phyloP scores from a whole-genome alignment of 1,140 invertebrate species.

The Ectropis grisescens region DNA sequence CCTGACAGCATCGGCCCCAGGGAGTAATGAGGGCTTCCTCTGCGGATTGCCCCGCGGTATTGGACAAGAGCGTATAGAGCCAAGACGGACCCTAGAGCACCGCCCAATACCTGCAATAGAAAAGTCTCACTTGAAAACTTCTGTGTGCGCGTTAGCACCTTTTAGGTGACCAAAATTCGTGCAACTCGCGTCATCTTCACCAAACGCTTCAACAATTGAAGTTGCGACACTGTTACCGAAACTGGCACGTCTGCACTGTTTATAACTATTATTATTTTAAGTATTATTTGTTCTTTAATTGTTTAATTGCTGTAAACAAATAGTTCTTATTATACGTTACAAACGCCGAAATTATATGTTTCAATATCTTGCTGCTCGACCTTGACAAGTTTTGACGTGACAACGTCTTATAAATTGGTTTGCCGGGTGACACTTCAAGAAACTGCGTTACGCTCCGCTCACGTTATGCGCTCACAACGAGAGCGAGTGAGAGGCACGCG shows the following conservation, averaged over 20 bases:
- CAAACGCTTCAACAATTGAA: not conserved
- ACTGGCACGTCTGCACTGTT: not conserved
- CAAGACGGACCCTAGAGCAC: constrained; percentile 24
- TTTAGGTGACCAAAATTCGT: too few species aligned
- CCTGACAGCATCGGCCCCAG: constrained; percentile 26
- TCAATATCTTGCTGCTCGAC: too few species aligned
- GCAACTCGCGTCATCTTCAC: not conserved
- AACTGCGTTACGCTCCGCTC: too few species aligned
- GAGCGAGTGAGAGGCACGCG: too few species aligned
- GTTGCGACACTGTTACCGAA: not conserved
- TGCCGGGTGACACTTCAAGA: too few species aligned
- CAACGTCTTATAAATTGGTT: too few species aligned
- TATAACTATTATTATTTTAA: not conserved
- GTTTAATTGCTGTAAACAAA: too few species aligned
- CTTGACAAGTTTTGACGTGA: too few species aligned
- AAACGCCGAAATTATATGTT: too few species aligned
- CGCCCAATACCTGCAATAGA: constrained; percentile 37
- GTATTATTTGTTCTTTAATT: not conserved
- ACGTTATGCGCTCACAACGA: too few species aligned
- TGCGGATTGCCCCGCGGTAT: constrained; percentile 34
- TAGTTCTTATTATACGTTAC: too few species aligned
- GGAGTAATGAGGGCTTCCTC: constrained; percentile 28
- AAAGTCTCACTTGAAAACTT: not conserved
- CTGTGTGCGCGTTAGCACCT: too few species aligned
- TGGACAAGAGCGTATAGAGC: constrained; percentile 31